A percentile compares a stretch with the other conserved stretches of the same genome.
These are phyloP conservation scores for Heliconius nattereri DNA, from an alignment of 1,140 invertebrate species.

Conservation along the genomic window DNA sequence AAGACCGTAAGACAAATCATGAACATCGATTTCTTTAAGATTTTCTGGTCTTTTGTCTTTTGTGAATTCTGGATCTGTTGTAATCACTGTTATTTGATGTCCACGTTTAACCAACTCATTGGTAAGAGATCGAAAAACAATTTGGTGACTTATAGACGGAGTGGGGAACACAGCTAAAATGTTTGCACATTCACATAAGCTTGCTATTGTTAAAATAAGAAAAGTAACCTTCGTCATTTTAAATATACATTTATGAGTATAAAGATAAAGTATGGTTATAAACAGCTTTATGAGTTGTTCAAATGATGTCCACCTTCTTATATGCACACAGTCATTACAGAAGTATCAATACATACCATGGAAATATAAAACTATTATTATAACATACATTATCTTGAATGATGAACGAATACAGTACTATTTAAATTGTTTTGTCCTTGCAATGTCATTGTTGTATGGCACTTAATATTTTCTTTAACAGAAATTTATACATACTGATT, in stretches of 20 bases:
- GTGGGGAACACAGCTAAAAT: slow-evolving; percentile 80
- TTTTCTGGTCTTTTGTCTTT: slow-evolving; percentile 48
- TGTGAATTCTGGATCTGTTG: slow-evolving; percentile 57
- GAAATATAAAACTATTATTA: not conserved
- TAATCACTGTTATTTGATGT: slow-evolving; percentile 75
- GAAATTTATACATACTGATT: not conserved
- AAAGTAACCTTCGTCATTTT: not conserved
- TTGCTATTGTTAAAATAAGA: not conserved
- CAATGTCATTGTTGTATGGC: not conserved
- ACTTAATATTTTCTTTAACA: not conserved
- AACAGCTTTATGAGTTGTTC: not conserved
- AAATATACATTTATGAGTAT: not conserved
- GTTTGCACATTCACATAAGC: slow-evolving; percentile 32
- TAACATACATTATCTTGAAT: not conserved
- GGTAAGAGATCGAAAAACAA: slow-evolving; percentile 73
- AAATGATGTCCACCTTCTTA: not conserved
- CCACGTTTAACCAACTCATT: slow-evolving; percentile 72
- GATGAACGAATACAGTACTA: not conserved
- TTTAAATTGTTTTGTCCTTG: slow-evolving; percentile 4
- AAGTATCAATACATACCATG: not conserved
- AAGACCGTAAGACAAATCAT: slow-evolving; percentile 48
- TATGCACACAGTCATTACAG: not conserved
- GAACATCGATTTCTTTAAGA: slow-evolving; percentile 59
- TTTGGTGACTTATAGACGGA: slow-evolving; percentile 82
- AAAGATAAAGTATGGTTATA: not conserved